phyloP scores from a whole-genome alignment of 53 echinoderm and acorn worm species.

The Pentamera pediparva region DNA sequence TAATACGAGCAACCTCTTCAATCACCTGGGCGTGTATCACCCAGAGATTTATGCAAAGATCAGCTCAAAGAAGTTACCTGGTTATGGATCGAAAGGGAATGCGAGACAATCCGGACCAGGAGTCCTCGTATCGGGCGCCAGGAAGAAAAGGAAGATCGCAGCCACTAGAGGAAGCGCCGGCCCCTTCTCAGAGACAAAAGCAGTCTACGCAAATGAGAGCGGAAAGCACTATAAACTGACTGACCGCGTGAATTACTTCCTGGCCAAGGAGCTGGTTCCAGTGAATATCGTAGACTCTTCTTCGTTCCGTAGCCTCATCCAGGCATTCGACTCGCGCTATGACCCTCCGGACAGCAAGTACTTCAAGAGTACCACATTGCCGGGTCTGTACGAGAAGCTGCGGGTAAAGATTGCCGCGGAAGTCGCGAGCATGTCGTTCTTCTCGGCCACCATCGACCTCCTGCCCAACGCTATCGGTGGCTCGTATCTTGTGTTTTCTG shows the following conservation, averaged over 20 bases:
- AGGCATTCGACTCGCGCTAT: conserved; percentile 29
- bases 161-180: not conserved
- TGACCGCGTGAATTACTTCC: conserved; percentile 19
- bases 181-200: not conserved
- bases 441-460: conserved; percentile 13
- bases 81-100: conserved; percentile 1
- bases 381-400: conserved; percentile 7
- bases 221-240: conserved; percentile 16
- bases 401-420: conserved; percentile 8
- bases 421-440: conserved; percentile 2
- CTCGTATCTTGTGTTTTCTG: conserved; percentile 11
- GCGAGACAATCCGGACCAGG: not conserved
- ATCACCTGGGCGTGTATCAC: conserved; percentile 20
- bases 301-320: conserved; percentile 20
- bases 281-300: conserved; percentile 3
- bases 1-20: conserved; percentile 34
- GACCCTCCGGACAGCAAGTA: not conserved
- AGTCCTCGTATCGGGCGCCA: conserved; percentile 4
- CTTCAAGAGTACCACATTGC: conserved; percentile 14
- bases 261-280: conserved; percentile 35
- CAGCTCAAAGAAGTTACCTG: not conserved
- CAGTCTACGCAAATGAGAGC: not conserved
- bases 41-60: conserved; percentile 22
- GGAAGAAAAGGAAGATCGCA: not conserved
- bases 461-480: not conserved